Evolutionary conservation across 2,113 vertebrate genomes (phyloP).

Genomic region (Aphelocoma coerulescens): DNA sequence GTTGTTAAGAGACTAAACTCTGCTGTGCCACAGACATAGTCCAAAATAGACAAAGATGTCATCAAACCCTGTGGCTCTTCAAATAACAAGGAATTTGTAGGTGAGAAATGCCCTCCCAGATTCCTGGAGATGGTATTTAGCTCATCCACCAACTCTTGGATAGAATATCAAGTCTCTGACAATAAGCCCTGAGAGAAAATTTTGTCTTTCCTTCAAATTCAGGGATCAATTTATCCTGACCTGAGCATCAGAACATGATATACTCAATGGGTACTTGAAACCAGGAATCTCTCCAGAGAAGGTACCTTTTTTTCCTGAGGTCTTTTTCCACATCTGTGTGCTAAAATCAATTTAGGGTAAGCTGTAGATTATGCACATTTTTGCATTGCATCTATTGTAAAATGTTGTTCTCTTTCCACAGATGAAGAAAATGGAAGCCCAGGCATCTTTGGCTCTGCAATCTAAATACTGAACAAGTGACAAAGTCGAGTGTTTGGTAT

Average conservation of each 20-base stretch:
- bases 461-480: not conserved
- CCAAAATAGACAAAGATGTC: constrained; percentile 11
- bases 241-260: not conserved
- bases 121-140: not conserved
- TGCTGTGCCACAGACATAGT: not conserved
- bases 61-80: not conserved
- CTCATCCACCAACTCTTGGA: not conserved
- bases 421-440: not conserved
- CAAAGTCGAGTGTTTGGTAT: not conserved
- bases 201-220: not conserved
- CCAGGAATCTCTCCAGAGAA: not conserved
- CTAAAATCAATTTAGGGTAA: not conserved
- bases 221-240: not conserved
- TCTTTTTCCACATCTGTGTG: not conserved
- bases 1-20: not conserved
- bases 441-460: not conserved
- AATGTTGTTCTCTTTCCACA: not conserved
- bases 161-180: not conserved
- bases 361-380: not conserved
- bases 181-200: not conserved
- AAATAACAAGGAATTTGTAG: not conserved
- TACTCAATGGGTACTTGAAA: not conserved
- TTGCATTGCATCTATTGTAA: not conserved
- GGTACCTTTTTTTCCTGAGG: not conserved
- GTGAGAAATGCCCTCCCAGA: not conserved